Evolutionary conservation across 2,888 invertebrate genomes (phyloP).

Genomic region (Stictocephala bisonia): DNA sequence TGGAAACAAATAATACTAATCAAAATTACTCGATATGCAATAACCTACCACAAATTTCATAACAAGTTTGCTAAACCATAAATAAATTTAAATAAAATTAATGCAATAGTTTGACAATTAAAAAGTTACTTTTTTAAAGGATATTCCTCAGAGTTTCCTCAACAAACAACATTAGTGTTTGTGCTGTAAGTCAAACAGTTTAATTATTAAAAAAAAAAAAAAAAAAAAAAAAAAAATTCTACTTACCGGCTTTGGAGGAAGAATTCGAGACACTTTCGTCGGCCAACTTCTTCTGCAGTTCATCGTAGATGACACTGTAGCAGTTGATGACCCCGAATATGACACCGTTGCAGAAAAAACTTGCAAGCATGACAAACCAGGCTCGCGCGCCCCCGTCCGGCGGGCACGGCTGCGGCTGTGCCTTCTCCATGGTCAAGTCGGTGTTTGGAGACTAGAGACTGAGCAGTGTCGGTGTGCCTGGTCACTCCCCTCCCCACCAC

Average conservation of each 20-base stretch:
- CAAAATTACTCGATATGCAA: too few species aligned
- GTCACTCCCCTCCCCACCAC: not conserved
- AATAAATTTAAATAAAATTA: too few species aligned
- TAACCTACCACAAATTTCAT: too few species aligned
- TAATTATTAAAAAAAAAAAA: not conserved
- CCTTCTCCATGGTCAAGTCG: not conserved
- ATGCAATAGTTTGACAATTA: too few species aligned
- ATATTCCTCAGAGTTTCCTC: too few species aligned
- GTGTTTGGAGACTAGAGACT: not conserved
- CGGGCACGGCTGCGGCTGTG: slow-evolving; percentile 63
- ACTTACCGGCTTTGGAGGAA: slow-evolving; percentile 83
- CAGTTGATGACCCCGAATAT: slow-evolving; percentile 93
- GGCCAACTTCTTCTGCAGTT: slow-evolving; percentile 73
- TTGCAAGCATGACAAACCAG: slow-evolving; percentile 84
- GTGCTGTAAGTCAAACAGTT: too few species aligned
- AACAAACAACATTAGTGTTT: too few species aligned
- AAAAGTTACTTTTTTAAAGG: too few species aligned
- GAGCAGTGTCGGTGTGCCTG: not conserved
- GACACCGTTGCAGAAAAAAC: slow-evolving; percentile 90
- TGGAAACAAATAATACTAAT: too few species aligned
- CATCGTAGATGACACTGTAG: slow-evolving; percentile 82
- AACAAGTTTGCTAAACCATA: too few species aligned
- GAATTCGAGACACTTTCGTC: slow-evolving; percentile 76
- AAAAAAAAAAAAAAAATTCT: not conserved
- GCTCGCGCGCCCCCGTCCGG: slow-evolving; percentile 85